Evolutionary conservation across 2,888 invertebrate genomes (phyloP), one percentile per base, ranked within the genome.

Genomic region (Eilema caniola): DNA sequence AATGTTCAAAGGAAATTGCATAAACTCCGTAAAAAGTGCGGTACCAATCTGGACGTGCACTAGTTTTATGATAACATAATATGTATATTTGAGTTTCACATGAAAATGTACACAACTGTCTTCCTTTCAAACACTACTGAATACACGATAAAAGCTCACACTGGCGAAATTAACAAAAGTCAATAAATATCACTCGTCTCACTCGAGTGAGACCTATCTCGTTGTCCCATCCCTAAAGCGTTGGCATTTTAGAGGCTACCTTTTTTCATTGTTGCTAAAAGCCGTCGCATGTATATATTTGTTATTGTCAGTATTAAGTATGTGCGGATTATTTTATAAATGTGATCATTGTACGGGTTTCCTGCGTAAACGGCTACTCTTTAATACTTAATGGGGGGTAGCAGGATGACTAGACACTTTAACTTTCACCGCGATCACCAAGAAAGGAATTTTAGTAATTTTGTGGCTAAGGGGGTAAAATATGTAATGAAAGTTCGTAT

Each of bases 241-340:
- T 57, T 74, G 83, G 77, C 74, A 82, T 83, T 82, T 81, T 83
- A 80, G 82, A 82, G 72, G 68, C 69, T 20, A 16, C 70, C 75
- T 83, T 83, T 83, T 83, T 83, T 83, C 83, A 83, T 83, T 82
- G 80, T 83, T 77, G 83, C 80, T 88, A 87, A 90, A 85, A 87
- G 84, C 82, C 81, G 83, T 83, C 80, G 81, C 85, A 78, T 88
- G 88, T 89, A 83, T 82, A 80, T 78, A 82, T 85, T 84, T 83
- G 79, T 85, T 84, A 80, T 80, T 83, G 84, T 85, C 85, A 83
- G 74, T 60, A n/a, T 69, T 67, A 74, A 71, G 70, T 80, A 81
- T 80, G 70, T 79, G 74, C 72, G 77, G 75, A 79, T 81, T 81
- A 74, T 76, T 77, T 76, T 81, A 79, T 72, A 67, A 69, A 62